Conservation (phyloP, 2,797 vertebrate genomes). For the Chaenodraco wilsoni region DNA sequence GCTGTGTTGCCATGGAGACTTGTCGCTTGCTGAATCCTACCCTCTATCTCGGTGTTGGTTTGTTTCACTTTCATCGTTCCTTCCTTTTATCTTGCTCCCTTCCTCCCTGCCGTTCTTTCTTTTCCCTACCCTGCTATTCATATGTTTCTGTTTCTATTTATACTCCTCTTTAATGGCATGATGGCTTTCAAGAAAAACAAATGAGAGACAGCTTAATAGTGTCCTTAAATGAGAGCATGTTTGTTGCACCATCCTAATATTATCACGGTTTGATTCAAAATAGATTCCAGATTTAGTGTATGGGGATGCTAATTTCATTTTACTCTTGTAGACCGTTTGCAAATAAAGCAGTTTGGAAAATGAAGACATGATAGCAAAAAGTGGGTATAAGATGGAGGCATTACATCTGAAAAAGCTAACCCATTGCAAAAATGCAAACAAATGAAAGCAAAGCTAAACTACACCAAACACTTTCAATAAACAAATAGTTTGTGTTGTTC, state of each 20-base stretch:
- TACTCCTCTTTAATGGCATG: constrained; percentile 13
- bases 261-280: neutral
- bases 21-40: constrained; percentile 69
- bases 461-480: no score
- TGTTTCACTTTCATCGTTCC: constrained; percentile 45
- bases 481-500: no score
- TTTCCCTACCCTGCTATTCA: constrained; percentile 27
- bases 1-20: constrained; percentile 81
- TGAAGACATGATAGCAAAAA: no score
- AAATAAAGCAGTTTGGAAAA: no score
- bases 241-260: neutral
- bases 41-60: constrained; percentile 57
- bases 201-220: neutral
- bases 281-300: no score
- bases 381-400: no score
- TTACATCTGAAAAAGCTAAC: no score
- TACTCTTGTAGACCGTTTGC: no score
- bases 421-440: no score
- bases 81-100: constrained; percentile 32
- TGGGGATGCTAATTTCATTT: no score
- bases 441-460: no score
- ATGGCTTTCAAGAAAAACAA: constrained; percentile 8
- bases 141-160: constrained; percentile 48
- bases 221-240: neutral
- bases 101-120: constrained; percentile 22